Conservation (phyloP, 2,113 vertebrate genomes). For the Rhadina sibilatrix region DNA sequence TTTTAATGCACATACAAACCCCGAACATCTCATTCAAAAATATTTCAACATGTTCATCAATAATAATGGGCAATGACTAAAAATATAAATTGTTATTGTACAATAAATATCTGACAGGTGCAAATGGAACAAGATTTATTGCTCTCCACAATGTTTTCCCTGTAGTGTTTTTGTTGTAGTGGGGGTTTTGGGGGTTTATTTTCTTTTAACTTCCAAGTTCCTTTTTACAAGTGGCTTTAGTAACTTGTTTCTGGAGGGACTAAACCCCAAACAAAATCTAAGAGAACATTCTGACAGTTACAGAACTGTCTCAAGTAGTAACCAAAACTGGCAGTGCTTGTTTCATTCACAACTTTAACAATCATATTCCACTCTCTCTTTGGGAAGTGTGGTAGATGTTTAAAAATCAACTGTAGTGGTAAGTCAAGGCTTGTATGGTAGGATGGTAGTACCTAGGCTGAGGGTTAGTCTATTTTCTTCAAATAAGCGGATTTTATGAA, state of each 20-base stretch:
- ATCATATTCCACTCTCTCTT: slow-evolving; percentile 24
- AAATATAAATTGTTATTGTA: slow-evolving; percentile 80
- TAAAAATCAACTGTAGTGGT: slow-evolving; percentile 26
- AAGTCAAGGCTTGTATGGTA: slow-evolving; percentile 47
- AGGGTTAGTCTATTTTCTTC: not conserved
- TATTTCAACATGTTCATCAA: slow-evolving; percentile 72
- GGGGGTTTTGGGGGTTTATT: not conserved
- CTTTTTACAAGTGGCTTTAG: slow-evolving; percentile 41
- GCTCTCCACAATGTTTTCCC: slow-evolving; percentile 84
- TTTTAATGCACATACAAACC: slow-evolving; percentile 91
- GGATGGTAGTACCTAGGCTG: slow-evolving; percentile 6
- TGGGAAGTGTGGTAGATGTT: slow-evolving; percentile 10
- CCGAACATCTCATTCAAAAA: slow-evolving; percentile 83
- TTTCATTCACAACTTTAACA: slow-evolving; percentile 38
- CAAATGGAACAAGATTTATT: slow-evolving; percentile 87
- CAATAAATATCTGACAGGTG: slow-evolving; percentile 79
- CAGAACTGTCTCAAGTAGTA: slow-evolving; percentile 47
- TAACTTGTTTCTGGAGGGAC: slow-evolving; percentile 55
- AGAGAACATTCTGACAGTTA: slow-evolving; percentile 43
- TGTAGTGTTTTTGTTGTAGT: slow-evolving; percentile 60
- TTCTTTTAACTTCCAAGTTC: slow-evolving; percentile 62
- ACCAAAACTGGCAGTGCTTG: slow-evolving; percentile 57
- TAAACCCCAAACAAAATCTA: slow-evolving; percentile 56
- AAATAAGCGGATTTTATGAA: slow-evolving; percentile 19
- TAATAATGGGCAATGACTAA: slow-evolving; percentile 79